Evolutionary conservation across 2,888 invertebrate genomes (phyloP).

Genomic region (Himalopsyche kuldschensis): DNA sequence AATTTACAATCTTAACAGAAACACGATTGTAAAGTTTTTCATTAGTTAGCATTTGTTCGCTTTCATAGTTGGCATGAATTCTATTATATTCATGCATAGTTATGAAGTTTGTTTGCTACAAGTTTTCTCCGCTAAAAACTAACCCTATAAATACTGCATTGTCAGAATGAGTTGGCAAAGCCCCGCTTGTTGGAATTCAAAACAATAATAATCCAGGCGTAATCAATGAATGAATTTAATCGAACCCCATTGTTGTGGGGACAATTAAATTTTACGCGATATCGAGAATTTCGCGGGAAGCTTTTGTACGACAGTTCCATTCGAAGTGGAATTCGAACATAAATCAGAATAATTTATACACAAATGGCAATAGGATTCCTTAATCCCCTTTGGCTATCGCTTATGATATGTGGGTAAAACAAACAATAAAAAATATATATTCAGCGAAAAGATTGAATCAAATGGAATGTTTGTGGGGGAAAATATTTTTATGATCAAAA

Average conservation of each 20-base stretch:
- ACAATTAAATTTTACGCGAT: slow-evolving; percentile 24
- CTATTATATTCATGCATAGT: background rate
- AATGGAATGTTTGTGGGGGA: background rate
- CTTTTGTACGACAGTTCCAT: slow-evolving; percentile 7
- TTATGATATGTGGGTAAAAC: background rate
- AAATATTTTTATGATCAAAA: background rate
- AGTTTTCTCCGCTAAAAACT: background rate
- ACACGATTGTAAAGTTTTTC: no score
- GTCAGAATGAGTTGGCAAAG: background rate
- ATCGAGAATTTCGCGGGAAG: slow-evolving; percentile 19
- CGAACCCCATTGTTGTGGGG: background rate
- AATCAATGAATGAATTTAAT: slow-evolving; percentile 1
- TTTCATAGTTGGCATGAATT: no score
- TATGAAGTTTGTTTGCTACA: background rate
- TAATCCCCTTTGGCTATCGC: background rate
- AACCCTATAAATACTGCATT: background rate
- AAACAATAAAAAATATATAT: background rate
- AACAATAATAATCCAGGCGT: slow-evolving; percentile 5
- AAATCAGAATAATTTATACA: slow-evolving; percentile 6
- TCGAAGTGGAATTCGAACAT: slow-evolving; percentile 3
- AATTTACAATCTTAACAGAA: no score
- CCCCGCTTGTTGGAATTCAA: background rate
- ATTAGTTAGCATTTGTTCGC: no score
- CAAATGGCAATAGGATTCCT: background rate
- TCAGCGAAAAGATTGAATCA: background rate